Percentiles rank a stretch among this genome's conserved stretches.
Evolutionary conservation across 2,113 vertebrate genomes (phyloP).

Genomic region (Gulo gulo): DNA sequence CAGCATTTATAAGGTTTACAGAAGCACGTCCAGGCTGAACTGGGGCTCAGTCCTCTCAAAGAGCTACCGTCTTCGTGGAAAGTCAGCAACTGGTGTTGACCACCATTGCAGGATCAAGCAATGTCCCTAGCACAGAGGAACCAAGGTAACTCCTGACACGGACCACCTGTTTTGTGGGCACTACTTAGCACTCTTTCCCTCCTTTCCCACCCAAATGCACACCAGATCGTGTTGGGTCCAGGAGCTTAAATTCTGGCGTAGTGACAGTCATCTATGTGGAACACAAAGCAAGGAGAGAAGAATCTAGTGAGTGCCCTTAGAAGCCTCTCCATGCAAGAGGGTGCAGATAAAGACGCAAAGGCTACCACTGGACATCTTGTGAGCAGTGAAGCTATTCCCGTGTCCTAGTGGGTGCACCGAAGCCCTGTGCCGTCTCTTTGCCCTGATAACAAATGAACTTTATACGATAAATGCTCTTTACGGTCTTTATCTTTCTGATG

Average conservation of each 20-base stretch:
- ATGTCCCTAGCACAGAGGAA: not conserved
- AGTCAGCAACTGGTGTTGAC: fast-evolving
- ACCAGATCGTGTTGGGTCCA: not conserved
- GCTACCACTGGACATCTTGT: not conserved
- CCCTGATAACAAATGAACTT: not conserved
- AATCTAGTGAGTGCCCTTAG: not conserved
- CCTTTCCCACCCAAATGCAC: not conserved
- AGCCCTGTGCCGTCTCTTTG: not conserved
- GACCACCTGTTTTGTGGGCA: not conserved
- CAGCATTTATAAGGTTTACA: not conserved
- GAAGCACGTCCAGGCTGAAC: not conserved
- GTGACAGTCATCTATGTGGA: not conserved
- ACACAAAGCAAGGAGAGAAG: not conserved
- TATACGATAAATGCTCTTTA: not conserved
- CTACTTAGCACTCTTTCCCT: not conserved
- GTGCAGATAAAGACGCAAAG: not conserved
- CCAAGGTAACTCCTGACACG: fast-evolving
- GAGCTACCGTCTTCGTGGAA: fast-evolving
- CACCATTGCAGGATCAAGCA: not conserved
- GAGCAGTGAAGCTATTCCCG: too few relatives aligned
- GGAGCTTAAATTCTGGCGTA: not conserved
- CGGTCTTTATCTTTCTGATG: not conserved
- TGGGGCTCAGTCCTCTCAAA: fast-evolving
- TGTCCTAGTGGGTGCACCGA: not conserved
- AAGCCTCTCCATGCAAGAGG: not conserved